Evolutionary conservation across 2,113 vertebrate genomes (phyloP).

Genomic region (Vanacampus margaritifer): DNA sequence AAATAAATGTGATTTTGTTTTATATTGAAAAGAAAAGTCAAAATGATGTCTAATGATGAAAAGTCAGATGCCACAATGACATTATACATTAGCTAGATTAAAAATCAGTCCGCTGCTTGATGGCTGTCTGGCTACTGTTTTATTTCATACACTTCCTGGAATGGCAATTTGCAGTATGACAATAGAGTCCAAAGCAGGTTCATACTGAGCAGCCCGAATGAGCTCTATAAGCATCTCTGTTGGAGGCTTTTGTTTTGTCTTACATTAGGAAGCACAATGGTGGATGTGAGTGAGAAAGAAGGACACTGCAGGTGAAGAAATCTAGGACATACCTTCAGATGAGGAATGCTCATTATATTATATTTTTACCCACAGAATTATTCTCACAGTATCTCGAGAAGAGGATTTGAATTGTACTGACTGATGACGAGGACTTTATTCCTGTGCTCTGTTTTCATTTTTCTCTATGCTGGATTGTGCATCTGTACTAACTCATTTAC

Average conservation of each 20-base stretch:
- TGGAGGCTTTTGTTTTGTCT: slow-evolving; percentile 35
- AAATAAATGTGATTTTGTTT: not conserved
- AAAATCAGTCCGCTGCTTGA: slow-evolving; percentile 32
- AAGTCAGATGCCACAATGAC: slow-evolving; percentile 18
- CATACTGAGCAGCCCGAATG: slow-evolving; percentile 40
- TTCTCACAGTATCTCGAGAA: slow-evolving; percentile 19
- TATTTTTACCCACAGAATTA: slow-evolving; percentile 24
- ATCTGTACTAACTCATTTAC: no score
- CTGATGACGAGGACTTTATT: not conserved
- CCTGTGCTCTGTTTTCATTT: not conserved
- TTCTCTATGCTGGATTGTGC: not conserved
- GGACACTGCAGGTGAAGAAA: slow-evolving; percentile 54
- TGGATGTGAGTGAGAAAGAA: slow-evolving; percentile 49
- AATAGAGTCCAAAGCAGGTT: slow-evolving; percentile 40
- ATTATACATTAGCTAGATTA: slow-evolving; percentile 25
- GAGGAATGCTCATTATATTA: slow-evolving; percentile 14
- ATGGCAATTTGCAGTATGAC: slow-evolving; percentile 9
- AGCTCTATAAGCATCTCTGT: slow-evolving; percentile 22
- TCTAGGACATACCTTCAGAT: slow-evolving; percentile 54
- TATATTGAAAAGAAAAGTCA: not conserved
- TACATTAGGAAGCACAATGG: slow-evolving; percentile 31
- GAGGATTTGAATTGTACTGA: not conserved
- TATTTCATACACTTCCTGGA: slow-evolving; percentile 30
- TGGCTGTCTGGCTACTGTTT: slow-evolving; percentile 23
- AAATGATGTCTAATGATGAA: slow-evolving; percentile 38